Evolutionary conservation across 2,797 vertebrate species (phyloP), one percentile per base, ranked within the genome.

Genomic region (Neoniphon sammara): DNA sequence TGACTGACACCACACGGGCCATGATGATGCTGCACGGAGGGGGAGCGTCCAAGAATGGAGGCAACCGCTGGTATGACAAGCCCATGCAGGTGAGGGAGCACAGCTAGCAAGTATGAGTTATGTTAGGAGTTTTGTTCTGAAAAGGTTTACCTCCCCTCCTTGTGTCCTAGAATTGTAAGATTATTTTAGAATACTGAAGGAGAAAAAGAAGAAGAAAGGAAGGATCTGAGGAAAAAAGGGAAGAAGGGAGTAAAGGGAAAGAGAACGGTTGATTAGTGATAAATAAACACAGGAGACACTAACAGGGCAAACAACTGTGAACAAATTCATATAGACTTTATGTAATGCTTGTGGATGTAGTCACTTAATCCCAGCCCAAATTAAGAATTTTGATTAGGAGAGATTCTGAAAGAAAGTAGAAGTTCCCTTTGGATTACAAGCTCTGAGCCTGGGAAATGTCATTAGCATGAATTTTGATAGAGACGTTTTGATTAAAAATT

Each of bases 11-110:
- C 21, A 94, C 93, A 76, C 93, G 94, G 72, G 96, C 98, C 0
- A 56, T 91, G 65, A 88, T 96, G 68, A 95, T 99, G 91, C 94
- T 99, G 6, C 97, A 99, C 0, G 98, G 97, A 0, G 96, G 96
- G 44, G 97, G 97, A 47, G 89, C 73, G 60, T 84, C 91, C 34
- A 95, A 87, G 70, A 98, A 96, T 0, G 96, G 97, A 9, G 96
- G 94, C 15, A 99, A 99, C 75, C 97, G 98, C 21, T 99, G 98
- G 98, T 99, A 98, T 0, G 97, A 99, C 93, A 99, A 99, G 77
- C 96, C 97, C 2, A 95, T 98, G 94, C 98, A 99, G 98, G 98
- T 99, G 85, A 91, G 88, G 65, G 27, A 72, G 36, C 39, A 66
- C 18, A 52, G n/a, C 4, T 39, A 20, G 42, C 23, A 17, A 21